These are phyloP conservation scores for Elymnias hypermnestra DNA, from an alignment of 1,140 invertebrate species.

Conservation along the genomic window DNA sequence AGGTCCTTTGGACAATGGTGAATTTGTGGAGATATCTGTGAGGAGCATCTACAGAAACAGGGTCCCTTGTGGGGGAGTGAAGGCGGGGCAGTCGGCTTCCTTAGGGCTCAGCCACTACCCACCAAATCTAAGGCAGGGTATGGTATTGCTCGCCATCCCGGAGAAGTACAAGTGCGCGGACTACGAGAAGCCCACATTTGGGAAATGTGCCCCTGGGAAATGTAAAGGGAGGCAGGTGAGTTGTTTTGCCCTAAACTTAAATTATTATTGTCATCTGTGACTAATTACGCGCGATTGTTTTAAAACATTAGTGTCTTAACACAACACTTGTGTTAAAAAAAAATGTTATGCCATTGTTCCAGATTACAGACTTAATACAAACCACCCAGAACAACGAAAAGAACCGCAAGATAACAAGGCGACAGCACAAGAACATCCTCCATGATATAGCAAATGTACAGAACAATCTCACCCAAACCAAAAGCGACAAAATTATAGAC, in stretches of 20 bases:
- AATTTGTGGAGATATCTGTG: conserved; percentile 87
- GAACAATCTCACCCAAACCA: conserved; percentile 28
- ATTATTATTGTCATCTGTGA: neutral
- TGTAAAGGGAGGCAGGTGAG: conserved; percentile 10
- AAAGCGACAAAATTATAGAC: conserved; percentile 6
- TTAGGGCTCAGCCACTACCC: conserved; percentile 82
- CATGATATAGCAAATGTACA: conserved; percentile 34
- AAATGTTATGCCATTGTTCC: too few species aligned
- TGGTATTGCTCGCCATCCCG: conserved; percentile 82
- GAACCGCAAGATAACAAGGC: conserved; percentile 30
- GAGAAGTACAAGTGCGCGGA: conserved; percentile 4
- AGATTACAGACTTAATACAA: conserved; percentile 12
- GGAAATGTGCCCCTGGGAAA: conserved; percentile 17
- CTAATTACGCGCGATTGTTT: too few species aligned
- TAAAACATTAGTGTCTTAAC: too few species aligned
- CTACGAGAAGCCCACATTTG: conserved; percentile 16
- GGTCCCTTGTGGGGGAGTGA: conserved; percentile 89
- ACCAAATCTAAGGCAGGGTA: conserved; percentile 85
- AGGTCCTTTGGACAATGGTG: conserved; percentile 90
- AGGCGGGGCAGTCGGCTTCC: conserved; percentile 94
- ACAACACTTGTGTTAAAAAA: too few species aligned
- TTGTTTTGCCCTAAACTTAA: neutral
- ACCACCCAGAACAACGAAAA: conserved; percentile 17
- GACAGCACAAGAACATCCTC: conserved; percentile 45
- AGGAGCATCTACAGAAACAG: conserved; percentile 94